phyloP scores from a whole-genome alignment of 1,140 invertebrate genomes.

The Drosophila novamexicana region DNA sequence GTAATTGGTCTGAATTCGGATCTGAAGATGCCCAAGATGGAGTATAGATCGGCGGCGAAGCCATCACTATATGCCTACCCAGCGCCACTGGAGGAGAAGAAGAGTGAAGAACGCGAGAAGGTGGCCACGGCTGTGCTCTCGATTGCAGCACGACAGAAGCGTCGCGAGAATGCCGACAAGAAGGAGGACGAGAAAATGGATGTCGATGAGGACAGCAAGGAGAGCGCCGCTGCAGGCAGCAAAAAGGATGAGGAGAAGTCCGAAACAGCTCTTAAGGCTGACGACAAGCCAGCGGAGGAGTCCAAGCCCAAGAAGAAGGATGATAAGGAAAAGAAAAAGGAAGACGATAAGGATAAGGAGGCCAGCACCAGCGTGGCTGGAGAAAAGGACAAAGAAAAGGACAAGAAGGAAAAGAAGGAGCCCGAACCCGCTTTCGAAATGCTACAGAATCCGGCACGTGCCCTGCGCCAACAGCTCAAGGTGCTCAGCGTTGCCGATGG shows the following conservation, averaged over 20 bases:
- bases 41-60: conserved; percentile 96
- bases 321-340: conserved; percentile 85
- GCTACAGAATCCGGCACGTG: conserved; percentile 96
- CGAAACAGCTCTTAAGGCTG: conserved; percentile 85
- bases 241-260: conserved; percentile 87
- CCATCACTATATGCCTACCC: conserved; percentile 98
- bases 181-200: conserved; percentile 90
- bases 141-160: conserved; percentile 95
- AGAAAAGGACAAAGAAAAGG: conserved; percentile 83
- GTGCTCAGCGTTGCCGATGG: conserved; percentile 92
- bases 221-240: conserved; percentile 86
- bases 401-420: conserved; percentile 90
- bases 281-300: conserved; percentile 78
- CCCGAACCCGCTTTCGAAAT: conserved; percentile 96
- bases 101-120: conserved; percentile 97
- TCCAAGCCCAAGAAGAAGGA: conserved; percentile 85
- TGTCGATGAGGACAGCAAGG: conserved; percentile 88
- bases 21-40: conserved; percentile 98
- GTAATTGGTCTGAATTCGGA: conserved; percentile 97
- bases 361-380: conserved; percentile 55
- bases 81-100: conserved; percentile 98
- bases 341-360: conserved; percentile 64
- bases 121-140: conserved; percentile 98
- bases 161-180: conserved; percentile 88
- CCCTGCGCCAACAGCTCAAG: conserved; percentile 97